Evolutionary conservation across 2,888 invertebrate genomes (phyloP), one percentile per base, ranked within the genome.

Genomic region (Elmis aenea): DNA sequence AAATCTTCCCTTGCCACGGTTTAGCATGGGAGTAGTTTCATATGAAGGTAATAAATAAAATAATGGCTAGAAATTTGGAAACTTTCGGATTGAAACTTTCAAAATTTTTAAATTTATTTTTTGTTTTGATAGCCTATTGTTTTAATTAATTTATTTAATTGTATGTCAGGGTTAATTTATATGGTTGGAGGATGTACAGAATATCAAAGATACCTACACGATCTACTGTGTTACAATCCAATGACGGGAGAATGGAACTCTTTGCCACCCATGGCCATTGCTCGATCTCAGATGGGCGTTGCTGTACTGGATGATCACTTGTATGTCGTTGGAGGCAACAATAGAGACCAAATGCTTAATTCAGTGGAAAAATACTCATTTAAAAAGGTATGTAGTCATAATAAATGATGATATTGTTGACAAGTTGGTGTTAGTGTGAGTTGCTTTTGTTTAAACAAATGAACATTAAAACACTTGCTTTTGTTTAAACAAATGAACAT

Each of bases 21-120:
- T 90, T 61, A 90, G 90, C 52, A 92, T 93, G 92, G 93, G 92
- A 5, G 85, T 90, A 14, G 85, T 90, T 13, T 83, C 85, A 46
- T 81, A 81, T 60, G 81, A 84, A 72, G 87, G 85, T 84, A 65
- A 46, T n/a, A n/a, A n/a, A n/a, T n/a, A n/a, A n/a, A n/a, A n/a
- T n/a, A n/a, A n/a, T n/a, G n/a, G n/a, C n/a, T n/a, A n/a, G n/a
- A n/a, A n/a, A n/a, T n/a, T n/a, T n/a, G n/a, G n/a, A n/a, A n/a
- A n/a, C n/a, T n/a, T n/a, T n/a, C n/a, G n/a, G 3, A 23, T 3
- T 11, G n/a, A 6, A 2, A 11, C 6, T 6, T 22, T 10, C n/a
- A n/a, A n/a, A n/a, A n/a, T n/a, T n/a, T n/a, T n/a, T n/a, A n/a
- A n/a, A n/a, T 34, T 16, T 32, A 10, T 15, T 24, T 13, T 31